These are phyloP conservation scores for Smittia aterrima DNA, from an alignment of 2,888 invertebrate genomes.

Conservation along the genomic window DNA sequence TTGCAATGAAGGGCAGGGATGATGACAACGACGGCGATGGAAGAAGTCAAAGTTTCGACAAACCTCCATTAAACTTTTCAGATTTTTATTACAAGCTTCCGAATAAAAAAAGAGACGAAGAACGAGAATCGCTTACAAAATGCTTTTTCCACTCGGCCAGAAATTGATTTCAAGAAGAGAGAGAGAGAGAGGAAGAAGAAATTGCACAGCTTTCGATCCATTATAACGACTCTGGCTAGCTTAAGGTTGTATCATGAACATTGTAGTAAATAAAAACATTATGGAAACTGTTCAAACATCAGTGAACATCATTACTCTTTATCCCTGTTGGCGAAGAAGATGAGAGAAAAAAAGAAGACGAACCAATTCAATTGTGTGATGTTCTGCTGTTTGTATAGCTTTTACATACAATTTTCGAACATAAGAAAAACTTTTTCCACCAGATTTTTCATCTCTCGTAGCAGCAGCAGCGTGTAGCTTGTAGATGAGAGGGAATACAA, in stretches of 20 bases:
- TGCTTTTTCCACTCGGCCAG: neutral
- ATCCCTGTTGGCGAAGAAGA: slow-evolving; percentile 8
- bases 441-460: slow-evolving; percentile 6
- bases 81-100: slow-evolving; percentile 2
- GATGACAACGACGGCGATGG: neutral
- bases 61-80: neutral
- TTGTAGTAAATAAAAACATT: slow-evolving; percentile 23
- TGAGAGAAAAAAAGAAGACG: no score
- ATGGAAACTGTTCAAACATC: slow-evolving; percentile 32
- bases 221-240: slow-evolving; percentile 7
- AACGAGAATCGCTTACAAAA: slow-evolving; percentile 9
- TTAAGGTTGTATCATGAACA: slow-evolving; percentile 19
- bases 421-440: neutral
- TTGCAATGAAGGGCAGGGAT: neutral
- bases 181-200: neutral
- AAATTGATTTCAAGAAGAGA: neutral
- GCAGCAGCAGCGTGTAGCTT: no score
- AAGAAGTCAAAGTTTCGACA: neutral
- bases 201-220: no score
- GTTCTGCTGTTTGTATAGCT: slow-evolving; percentile 26
- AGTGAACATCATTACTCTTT: slow-evolving; percentile 27
- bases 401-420: no score
- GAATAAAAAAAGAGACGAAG: no score
- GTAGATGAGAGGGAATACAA: neutral
- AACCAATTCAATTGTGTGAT: slow-evolving; percentile 24